phyloP scores from a whole-genome alignment of 2,797 vertebrate genomes.

The Emydoidea blandingii region DNA sequence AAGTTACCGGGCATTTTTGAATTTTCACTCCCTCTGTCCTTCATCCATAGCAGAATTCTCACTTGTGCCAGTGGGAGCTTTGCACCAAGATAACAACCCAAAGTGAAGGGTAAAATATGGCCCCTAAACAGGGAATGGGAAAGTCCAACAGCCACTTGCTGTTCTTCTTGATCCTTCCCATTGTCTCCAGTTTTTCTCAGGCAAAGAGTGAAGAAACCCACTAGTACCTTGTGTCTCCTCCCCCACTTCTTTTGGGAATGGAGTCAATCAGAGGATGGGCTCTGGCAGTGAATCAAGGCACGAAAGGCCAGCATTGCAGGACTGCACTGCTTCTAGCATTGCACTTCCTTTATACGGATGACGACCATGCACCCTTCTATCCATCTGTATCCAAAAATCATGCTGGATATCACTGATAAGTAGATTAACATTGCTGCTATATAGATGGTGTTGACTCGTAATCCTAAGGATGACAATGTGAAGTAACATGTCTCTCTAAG shows the following conservation, averaged over 20 bases:
- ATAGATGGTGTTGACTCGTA: not conserved
- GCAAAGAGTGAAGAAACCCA: not conserved
- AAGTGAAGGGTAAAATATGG: not conserved
- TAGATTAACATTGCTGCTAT: not conserved
- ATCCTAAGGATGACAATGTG: too few species aligned
- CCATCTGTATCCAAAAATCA: not conserved
- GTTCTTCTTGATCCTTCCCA: rapidly evolving
- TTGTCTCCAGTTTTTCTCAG: rapidly evolving
- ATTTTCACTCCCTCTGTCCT: not conserved
- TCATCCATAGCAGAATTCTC: not conserved
- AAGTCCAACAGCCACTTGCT: rapidly evolving
- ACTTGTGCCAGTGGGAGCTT: not conserved
- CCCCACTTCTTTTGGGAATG: not conserved
- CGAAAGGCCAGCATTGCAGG: constrained; percentile 22
- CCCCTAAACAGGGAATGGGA: not conserved
- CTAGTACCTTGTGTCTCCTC: not conserved
- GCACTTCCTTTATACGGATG: constrained; percentile 5
- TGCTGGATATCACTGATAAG: not conserved
- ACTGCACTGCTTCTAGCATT: not conserved
- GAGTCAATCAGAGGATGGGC: not conserved
- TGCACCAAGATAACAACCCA: not conserved
- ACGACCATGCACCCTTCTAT: not conserved
- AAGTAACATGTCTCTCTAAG: not conserved
- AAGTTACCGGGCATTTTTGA: not conserved
- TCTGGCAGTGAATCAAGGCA: not conserved